phyloP scores from a whole-genome alignment of 2,888 invertebrate genomes.

The Marasmarcha lunaedactyla region DNA sequence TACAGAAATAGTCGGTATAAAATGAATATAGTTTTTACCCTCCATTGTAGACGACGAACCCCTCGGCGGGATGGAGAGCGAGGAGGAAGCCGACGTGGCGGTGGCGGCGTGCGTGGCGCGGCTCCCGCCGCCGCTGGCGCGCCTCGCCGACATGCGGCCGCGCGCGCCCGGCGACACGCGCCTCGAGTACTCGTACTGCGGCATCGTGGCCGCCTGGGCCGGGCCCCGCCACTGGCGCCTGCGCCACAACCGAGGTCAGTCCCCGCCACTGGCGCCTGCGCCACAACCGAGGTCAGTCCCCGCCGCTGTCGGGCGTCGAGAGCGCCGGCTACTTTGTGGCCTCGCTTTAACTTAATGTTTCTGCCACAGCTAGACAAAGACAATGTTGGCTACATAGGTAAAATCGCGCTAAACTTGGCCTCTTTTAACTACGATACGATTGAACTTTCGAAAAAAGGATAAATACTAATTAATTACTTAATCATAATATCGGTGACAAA shows the following conservation, averaged over 20 bases:
- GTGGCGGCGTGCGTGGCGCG: conserved; percentile 46
- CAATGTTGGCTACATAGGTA: too few species aligned
- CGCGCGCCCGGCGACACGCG: conserved; percentile 48
- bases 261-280: conserved; percentile 41
- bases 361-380: too few species aligned
- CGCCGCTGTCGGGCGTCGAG: conserved; percentile 21
- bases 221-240: conserved; percentile 89
- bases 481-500: too few species aligned
- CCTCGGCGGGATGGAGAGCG: conserved; percentile 52
- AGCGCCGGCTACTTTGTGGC: too few species aligned
- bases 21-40: too few species aligned
- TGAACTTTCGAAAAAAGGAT: too few species aligned
- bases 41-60: conserved; percentile 48
- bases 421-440: too few species aligned
- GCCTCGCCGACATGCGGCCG: conserved; percentile 71
- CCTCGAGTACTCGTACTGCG: conserved; percentile 79
- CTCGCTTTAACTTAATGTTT: too few species aligned
- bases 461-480: too few species aligned
- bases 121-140: conserved; percentile 27
- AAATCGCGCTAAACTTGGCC: too few species aligned
- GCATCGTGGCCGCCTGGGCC: conserved; percentile 77
- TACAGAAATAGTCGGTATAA: too few species aligned
- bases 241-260: conserved; percentile 73
- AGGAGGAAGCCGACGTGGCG: conserved; percentile 51
- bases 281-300: conserved; percentile 31